Evolutionary conservation across 2,888 invertebrate genomes (phyloP).

Genomic region (Hipparchia semele): DNA sequence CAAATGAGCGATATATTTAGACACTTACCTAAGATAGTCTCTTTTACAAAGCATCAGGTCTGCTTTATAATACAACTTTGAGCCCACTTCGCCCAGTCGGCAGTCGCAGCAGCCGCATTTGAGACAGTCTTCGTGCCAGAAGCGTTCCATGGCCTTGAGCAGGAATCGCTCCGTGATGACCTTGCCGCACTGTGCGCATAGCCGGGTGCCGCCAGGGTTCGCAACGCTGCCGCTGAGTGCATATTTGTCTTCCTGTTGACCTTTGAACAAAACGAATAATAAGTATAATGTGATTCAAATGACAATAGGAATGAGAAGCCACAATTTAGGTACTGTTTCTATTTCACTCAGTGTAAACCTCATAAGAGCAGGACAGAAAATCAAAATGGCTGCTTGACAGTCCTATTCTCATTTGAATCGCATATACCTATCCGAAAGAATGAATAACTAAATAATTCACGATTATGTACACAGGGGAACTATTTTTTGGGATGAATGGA

Average conservation of each 20-base stretch:
- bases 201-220: slow-evolving; percentile 75
- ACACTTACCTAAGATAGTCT: slow-evolving; percentile 92
- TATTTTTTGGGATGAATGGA: too few species aligned
- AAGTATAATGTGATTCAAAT: background rate
- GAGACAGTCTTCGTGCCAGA: slow-evolving; percentile 97
- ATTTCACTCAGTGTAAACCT: too few species aligned
- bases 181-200: slow-evolving; percentile 94
- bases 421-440: too few species aligned
- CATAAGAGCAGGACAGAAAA: too few species aligned
- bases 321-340: too few species aligned
- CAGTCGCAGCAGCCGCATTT: slow-evolving; percentile 97
- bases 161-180: slow-evolving; percentile 92
- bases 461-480: too few species aligned
- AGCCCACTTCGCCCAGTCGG: slow-evolving; percentile 95
- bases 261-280: slow-evolving; percentile 48
- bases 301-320: too few species aligned
- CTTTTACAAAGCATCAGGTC: slow-evolving; percentile 95
- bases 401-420: too few species aligned
- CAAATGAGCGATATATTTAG: too few species aligned
- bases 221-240: slow-evolving; percentile 63
- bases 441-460: too few species aligned
- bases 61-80: slow-evolving; percentile 94
- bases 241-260: slow-evolving; percentile 78
- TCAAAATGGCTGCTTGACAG: too few species aligned
- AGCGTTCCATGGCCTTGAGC: slow-evolving; percentile 93